A percentile compares a stretch with the other conserved stretches of the same genome.
These are phyloP conservation scores for Drosophila nigricruria DNA, from an alignment of 2,888 invertebrate genomes.

Conservation along the genomic window DNA sequence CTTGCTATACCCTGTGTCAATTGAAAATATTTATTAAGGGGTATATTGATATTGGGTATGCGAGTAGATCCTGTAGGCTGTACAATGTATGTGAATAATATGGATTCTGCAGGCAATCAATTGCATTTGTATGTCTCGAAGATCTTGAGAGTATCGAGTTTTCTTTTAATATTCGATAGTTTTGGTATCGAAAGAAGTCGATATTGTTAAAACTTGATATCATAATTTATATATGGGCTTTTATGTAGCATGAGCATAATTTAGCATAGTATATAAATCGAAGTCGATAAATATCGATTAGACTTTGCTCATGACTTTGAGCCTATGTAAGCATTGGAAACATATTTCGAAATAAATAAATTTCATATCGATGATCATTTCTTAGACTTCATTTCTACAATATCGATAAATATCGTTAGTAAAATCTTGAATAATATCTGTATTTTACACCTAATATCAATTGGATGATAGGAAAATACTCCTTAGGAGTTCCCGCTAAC, in stretches of 20 bases:
- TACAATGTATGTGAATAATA: background rate
- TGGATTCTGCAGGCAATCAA: background rate
- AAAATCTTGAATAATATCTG: background rate
- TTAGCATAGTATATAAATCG: background rate
- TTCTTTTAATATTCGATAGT: background rate
- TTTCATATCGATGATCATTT: background rate
- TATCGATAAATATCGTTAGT: background rate
- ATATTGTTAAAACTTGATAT: no score
- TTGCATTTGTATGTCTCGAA: no score
- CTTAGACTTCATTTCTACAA: background rate
- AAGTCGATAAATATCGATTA: background rate
- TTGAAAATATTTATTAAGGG: background rate
- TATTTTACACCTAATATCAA: background rate
- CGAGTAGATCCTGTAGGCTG: background rate
- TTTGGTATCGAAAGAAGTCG: background rate
- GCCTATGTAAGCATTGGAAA: background rate
- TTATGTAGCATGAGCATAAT: background rate
- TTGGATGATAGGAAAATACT: background rate
- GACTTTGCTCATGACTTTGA: background rate
- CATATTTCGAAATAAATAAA: background rate
- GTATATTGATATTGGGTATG: background rate
- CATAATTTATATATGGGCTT: background rate
- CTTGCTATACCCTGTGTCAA: slow-evolving; percentile 14
- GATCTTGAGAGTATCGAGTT: no score
- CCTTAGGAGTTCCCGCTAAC: background rate